Evolutionary conservation across 2,888 invertebrate species (phyloP).

Genomic region (Cephonodes hylas): DNA sequence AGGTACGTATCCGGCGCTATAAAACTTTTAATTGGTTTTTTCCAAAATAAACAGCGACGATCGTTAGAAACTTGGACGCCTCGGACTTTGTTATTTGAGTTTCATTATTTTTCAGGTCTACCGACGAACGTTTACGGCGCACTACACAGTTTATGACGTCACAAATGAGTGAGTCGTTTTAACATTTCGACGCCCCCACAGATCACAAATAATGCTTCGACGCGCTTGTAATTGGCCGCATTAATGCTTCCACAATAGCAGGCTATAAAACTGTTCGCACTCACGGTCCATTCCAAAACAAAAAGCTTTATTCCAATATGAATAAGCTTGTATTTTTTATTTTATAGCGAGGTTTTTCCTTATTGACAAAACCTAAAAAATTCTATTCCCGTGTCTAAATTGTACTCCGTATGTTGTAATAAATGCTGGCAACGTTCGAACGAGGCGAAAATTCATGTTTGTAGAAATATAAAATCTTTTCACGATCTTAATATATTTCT

Average conservation of each 20-base stretch:
- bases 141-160: constrained; percentile 95
- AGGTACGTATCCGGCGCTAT: constrained; percentile 76
- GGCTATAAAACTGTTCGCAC: constrained; percentile 7
- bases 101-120: constrained; percentile 85
- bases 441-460: constrained; percentile 31
- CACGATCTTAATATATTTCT: constrained; percentile 50
- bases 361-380: not conserved
- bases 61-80: constrained; percentile 32
- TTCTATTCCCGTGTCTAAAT: constrained; percentile 18
- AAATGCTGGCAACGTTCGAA: constrained; percentile 29
- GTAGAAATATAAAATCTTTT: constrained; percentile 49
- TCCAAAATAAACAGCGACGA: constrained; percentile 30
- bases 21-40: constrained; percentile 48
- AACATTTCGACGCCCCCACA: constrained; percentile 22
- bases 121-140: constrained; percentile 91
- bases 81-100: constrained; percentile 30
- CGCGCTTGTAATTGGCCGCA: constrained; percentile 26
- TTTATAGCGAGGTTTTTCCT: not conserved
- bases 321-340: not conserved
- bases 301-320: not conserved
- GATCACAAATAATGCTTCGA: constrained; percentile 37
- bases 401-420: constrained; percentile 33
- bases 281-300: not conserved
- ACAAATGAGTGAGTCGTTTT: constrained; percentile 89
- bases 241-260: not conserved